A percentile compares a stretch with the other conserved stretches of the same genome.
These are phyloP conservation scores for Prochilodus magdalenae DNA, from an alignment of 2,113 vertebrate genomes.

Conservation along the genomic window DNA sequence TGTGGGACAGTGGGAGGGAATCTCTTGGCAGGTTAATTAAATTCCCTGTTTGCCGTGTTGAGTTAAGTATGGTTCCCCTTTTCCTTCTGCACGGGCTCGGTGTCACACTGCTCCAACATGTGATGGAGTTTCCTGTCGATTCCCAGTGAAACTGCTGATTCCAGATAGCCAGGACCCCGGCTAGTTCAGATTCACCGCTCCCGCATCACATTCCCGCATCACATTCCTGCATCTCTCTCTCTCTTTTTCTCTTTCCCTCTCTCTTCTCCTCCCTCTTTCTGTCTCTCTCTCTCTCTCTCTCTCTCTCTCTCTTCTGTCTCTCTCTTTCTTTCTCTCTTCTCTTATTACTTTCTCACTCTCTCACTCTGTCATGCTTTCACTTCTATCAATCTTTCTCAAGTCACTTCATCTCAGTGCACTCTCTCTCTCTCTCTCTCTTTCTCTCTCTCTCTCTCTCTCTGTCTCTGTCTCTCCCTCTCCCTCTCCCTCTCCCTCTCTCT, in stretches of 20 bases:
- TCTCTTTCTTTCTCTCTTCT: constrained; percentile 8
- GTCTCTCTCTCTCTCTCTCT: constrained; percentile 50
- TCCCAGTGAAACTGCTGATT: no score
- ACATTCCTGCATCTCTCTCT: constrained; percentile 57
- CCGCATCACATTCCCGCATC: no score
- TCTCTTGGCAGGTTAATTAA: no score
- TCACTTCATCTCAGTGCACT: no score
- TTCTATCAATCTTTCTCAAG: not conserved
- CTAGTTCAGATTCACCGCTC: not conserved
- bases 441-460: constrained; percentile 19
- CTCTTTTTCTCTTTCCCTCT: constrained; percentile 53
- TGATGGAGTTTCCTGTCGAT: no score
- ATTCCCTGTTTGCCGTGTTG: no score
- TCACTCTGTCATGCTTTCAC: constrained; percentile 24
- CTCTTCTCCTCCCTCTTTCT: no score
- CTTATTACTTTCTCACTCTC: constrained; percentile 26
- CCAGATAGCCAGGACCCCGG: no score
- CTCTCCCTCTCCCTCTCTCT: constrained; percentile 27
- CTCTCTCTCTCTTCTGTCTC: constrained; percentile 32
- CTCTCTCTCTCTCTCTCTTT: not conserved
- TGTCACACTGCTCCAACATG: no score
- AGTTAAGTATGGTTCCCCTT: no score
- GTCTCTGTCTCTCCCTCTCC: constrained; percentile 23
- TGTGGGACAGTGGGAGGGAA: no score
- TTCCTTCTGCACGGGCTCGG: no score